Percentiles rank a stretch among this genome's conserved stretches.
Conservation (phyloP, 2,113 vertebrate species). For the Marcusenius ussheri region DNA sequence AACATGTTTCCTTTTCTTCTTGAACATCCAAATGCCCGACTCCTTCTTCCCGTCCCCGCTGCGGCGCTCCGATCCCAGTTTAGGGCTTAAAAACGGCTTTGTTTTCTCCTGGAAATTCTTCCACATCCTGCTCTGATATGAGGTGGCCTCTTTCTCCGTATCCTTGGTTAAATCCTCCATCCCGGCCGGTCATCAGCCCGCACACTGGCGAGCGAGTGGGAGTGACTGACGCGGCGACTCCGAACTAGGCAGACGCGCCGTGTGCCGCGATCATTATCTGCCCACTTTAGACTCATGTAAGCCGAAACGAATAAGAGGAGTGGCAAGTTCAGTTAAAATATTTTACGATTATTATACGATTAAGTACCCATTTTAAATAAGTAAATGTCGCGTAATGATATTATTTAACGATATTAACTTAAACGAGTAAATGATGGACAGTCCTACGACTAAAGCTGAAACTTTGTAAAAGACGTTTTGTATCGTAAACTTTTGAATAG, state of each 20-base stretch:
- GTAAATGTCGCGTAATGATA: not conserved
- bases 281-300: not conserved
- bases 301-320: not conserved
- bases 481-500: not conserved
- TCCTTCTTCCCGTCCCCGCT: slow-evolving; percentile 54
- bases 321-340: not conserved
- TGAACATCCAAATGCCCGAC: slow-evolving; percentile 56
- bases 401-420: not conserved
- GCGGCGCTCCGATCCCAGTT: slow-evolving; percentile 46
- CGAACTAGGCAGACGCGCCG: not conserved
- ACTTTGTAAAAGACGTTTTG: not conserved
- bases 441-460: not conserved
- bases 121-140: slow-evolving; percentile 70
- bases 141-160: slow-evolving; percentile 39
- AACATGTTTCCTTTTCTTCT: slow-evolving; percentile 55
- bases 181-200: not conserved
- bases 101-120: slow-evolving; percentile 69
- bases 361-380: not conserved
- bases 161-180: not conserved
- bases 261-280: not conserved
- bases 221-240: not conserved
- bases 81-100: slow-evolving; percentile 56
- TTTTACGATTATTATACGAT: not conserved
- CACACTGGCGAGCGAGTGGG: not conserved
- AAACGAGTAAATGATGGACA: not conserved